Evolutionary conservation across 1,140 invertebrate species (phyloP), one percentile per base, ranked within the genome.

Genomic region (Lepidotrigona ventralis): DNA sequence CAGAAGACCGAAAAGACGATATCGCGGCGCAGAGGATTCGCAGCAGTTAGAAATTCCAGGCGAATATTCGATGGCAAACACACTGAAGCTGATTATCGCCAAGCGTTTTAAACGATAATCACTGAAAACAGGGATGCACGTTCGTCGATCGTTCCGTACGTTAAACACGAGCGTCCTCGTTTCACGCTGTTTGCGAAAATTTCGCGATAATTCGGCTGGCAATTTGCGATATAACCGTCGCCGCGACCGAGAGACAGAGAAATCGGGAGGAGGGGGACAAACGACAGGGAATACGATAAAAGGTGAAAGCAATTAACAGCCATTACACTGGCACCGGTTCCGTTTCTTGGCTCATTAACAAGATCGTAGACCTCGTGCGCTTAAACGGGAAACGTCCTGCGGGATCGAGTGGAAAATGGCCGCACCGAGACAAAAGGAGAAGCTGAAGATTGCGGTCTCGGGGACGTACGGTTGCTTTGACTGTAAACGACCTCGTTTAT

Each of bases 401-500:
- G 29, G n/a, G 5, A 39, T 54, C 26, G 39, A 60, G 64, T 64
- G 64, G 58, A 81, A 54, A 81, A 81, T 73, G n/a, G 56, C 33
- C 26, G 29, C 39, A 11, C 29, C 29, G 56, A 60, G 72, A 53
- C 68, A 53, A 58, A 81, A 72, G 51, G 17, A 63, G 51, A 56
- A 23, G 64, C 19, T 53, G 19, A 63, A 51, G 54, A 77, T 77
- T 76, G 85, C 54, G 54, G 56, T 72, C 58, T 23, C 56, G 39
- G 14, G 39, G 6, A 6, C 39, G 39, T 33, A 51, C 56, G 23
- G 39, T 72, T 54, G 69, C 69, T 46, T 72, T 56, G 39, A 63
- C 75, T 79, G 69, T 79, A 73, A 86, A 86, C 71, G 60, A 79
- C 64, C 72, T 60, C 54, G 66, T 56, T 76, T 83, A 86, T 86